Evolutionary conservation across 2,797 vertebrate genomes (phyloP).

Genomic region (Betta splendens): DNA sequence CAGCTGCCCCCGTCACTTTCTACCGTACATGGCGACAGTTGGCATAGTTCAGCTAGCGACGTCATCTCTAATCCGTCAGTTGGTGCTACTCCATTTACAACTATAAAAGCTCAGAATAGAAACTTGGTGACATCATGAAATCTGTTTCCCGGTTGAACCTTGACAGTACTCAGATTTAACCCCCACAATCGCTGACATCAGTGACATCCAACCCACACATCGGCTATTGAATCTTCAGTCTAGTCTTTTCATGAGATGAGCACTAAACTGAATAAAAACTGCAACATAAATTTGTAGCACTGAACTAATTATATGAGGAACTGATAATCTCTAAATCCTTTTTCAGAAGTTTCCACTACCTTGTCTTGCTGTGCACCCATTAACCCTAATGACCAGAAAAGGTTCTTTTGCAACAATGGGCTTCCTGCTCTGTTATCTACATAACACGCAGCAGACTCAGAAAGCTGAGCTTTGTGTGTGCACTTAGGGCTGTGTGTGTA

Average conservation of each 20-base stretch:
- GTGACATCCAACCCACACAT: neutral
- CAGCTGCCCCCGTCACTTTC: constrained; percentile 34
- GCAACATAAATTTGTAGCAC: neutral
- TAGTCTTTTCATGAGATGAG: constrained; percentile 1
- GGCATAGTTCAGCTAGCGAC: constrained; percentile 21
- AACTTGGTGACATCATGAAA: constrained; percentile 9
- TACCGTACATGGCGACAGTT: constrained; percentile 13
- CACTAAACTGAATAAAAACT: constrained; percentile 8
- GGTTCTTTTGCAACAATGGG: constrained; percentile 41
- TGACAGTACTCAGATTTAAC: neutral
- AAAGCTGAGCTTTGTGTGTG: constrained; percentile 34
- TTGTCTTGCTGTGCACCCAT: constrained; percentile 34
- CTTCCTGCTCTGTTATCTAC: constrained; percentile 65
- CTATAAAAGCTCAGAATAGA: constrained; percentile 34
- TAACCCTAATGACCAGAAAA: constrained; percentile 40
- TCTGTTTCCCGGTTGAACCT: neutral
- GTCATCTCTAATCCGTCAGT: constrained; percentile 43
- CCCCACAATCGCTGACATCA: neutral
- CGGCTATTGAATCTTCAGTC: neutral
- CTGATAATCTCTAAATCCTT: constrained; percentile 3
- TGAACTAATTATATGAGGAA: constrained; percentile 10
- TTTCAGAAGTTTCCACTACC: constrained; percentile 3
- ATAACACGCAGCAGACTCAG: constrained; percentile 36
- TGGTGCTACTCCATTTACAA: constrained; percentile 12
- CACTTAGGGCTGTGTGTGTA: neutral